Conservation (phyloP, 2,113 vertebrate species). For the Narcine bancroftii region DNA sequence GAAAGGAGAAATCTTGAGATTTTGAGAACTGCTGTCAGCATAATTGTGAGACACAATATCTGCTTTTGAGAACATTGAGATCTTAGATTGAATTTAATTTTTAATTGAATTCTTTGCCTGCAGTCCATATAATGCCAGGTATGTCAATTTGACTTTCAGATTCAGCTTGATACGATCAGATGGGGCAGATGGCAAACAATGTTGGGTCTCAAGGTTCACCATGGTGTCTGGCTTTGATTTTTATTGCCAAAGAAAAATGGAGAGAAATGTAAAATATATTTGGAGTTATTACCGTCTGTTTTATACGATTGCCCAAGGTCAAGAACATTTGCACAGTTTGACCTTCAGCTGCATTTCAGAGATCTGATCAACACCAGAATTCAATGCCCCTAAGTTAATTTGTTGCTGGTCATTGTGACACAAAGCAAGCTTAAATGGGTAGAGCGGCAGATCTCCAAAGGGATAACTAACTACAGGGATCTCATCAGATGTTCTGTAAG, state of each 20-base stretch:
- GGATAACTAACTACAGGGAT: background rate
- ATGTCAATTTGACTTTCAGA: slow-evolving; percentile 14
- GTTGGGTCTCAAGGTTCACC: too few species aligned
- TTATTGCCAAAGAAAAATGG: background rate
- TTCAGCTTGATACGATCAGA: background rate
- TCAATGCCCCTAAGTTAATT: too few species aligned
- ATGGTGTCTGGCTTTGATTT: background rate
- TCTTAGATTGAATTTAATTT: slow-evolving; percentile 33
- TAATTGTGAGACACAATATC: background rate
- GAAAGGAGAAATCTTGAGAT: too few species aligned
- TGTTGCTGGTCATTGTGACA: background rate
- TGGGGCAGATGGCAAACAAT: background rate
- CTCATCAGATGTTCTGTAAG: background rate
- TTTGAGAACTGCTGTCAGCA: slow-evolving; percentile 5
- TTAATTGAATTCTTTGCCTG: slow-evolving; percentile 24
- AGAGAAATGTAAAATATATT: background rate
- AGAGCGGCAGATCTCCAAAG: background rate
- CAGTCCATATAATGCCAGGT: background rate
- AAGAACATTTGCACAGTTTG: background rate
- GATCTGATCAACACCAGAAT: background rate
- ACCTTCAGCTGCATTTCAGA: background rate
- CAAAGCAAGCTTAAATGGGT: background rate
- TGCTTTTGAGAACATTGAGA: background rate
- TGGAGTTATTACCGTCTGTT: background rate
- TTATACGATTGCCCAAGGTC: background rate